phyloP scores from a whole-genome alignment of 2,888 invertebrate species.

The Bellardia pandia region DNA sequence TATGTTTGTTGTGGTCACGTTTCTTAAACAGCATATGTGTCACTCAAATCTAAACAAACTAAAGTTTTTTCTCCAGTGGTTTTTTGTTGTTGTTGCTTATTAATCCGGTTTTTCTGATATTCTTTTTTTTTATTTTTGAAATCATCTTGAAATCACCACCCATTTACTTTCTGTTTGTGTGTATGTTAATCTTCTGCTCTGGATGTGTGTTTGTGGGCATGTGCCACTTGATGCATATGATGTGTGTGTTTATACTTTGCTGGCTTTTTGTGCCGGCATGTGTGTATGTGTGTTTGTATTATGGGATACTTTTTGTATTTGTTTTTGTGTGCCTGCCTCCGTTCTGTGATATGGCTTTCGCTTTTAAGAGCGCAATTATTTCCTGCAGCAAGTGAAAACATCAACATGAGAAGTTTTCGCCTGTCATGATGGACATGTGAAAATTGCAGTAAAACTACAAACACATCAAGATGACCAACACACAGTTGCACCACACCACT shows the following conservation, averaged over 20 bases:
- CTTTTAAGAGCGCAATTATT: conserved; percentile 50
- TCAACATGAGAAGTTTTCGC: conserved; percentile 59
- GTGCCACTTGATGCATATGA: conserved; percentile 36
- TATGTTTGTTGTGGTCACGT: conserved; percentile 66
- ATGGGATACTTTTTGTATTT: neutral
- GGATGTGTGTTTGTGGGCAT: conserved; percentile 14
- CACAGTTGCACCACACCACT: neutral
- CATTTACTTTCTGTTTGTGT: conserved; percentile 11
- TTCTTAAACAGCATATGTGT: conserved; percentile 66
- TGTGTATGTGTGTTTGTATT: conserved; percentile 26
- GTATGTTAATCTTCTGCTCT: neutral
- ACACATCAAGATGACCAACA: conserved; percentile 32
- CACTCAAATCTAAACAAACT: conserved; percentile 64
- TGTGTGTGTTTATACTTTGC: conserved; percentile 1
- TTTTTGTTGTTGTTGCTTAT: neutral
- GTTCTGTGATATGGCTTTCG: conserved; percentile 29
- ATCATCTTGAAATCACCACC: conserved; percentile 51
- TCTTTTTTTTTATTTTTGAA: conserved; percentile 7
- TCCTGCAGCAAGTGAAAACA: conserved; percentile 45
- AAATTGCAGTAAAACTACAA: conserved; percentile 59
- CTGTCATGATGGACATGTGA: conserved; percentile 69
- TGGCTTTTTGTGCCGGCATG: conserved; percentile 1
- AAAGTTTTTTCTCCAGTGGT: conserved; percentile 18
- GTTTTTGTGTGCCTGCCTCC: conserved; percentile 6
- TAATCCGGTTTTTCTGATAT: conserved; percentile 20